Conservation (phyloP, 2,888 invertebrate species). For the Antheraea assamensis region DNA sequence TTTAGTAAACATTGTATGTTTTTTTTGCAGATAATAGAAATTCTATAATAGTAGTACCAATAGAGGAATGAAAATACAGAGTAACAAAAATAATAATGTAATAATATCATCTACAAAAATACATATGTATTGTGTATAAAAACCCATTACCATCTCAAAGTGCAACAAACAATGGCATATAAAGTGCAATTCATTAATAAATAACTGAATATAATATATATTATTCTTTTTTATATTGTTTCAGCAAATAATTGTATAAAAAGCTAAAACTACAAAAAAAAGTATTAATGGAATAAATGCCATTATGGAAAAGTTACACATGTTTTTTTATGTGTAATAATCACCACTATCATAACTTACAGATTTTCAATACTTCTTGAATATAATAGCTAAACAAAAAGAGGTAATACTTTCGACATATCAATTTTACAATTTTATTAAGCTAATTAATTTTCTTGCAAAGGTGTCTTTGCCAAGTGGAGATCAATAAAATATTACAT, state of each 20-base stretch:
- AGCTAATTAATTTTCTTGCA: not conserved
- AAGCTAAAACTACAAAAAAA: not conserved
- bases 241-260: not conserved
- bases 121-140: not conserved
- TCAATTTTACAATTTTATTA: not conserved
- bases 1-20: not conserved
- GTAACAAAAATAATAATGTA: conserved; percentile 18
- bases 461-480: not conserved
- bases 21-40: conserved; percentile 45
- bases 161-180: conserved; percentile 6
- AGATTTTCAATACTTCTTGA: not conserved
- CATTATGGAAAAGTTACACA: not conserved
- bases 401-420: not conserved
- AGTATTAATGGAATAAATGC: not conserved
- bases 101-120: conserved; percentile 8
- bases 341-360: not conserved
- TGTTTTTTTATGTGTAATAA: not conserved
- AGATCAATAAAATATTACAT: not conserved
- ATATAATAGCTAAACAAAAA: not conserved
- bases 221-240: not conserved
- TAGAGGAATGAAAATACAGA: conserved; percentile 41
- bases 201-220: not conserved
- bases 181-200: not conserved
- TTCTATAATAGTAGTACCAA: conserved; percentile 55
- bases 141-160: conserved; percentile 5